Conservation (phyloP, 1,140 invertebrate species). For the Lepidurus packardi region DNA sequence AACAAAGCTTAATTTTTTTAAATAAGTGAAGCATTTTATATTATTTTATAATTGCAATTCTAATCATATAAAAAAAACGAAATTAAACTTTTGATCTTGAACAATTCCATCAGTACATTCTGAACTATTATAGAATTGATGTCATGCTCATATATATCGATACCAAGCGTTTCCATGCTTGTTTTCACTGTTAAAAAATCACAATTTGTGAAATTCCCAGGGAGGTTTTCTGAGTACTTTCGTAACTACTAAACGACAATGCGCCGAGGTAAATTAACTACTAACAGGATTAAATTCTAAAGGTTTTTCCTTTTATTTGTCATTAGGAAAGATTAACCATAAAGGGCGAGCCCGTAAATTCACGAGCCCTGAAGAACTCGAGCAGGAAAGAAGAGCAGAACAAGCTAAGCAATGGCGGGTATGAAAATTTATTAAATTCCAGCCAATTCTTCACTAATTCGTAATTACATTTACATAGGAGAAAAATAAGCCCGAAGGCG, state of each 20-base stretch:
- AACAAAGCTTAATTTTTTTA: too few species aligned
- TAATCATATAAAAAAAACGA: too few species aligned
- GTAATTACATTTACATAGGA: constrained; percentile 23
- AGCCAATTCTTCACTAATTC: constrained; percentile 27
- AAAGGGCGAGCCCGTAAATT: constrained; percentile 88
- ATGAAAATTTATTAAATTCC: constrained; percentile 42
- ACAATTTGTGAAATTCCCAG: too few species aligned
- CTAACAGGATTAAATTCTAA: not conserved
- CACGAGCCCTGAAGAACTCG: constrained; percentile 86
- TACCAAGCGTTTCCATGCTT: not conserved
- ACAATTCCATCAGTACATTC: too few species aligned
- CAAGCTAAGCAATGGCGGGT: constrained; percentile 63
- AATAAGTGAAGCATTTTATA: too few species aligned
- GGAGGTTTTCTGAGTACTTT: too few species aligned
- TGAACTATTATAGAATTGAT: too few species aligned
- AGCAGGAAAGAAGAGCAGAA: constrained; percentile 73
- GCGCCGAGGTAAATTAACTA: not conserved
- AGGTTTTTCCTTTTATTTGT: too few species aligned
- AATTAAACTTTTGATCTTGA: too few species aligned
- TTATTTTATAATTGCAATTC: too few species aligned
- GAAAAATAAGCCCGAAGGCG: constrained; percentile 39
- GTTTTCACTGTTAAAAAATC: not conserved
- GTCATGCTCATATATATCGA: not conserved
- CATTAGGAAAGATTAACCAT: constrained; percentile 72
- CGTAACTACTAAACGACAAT: not conserved